Evolutionary conservation across 2,888 invertebrate genomes (phyloP).

Genomic region (Corythucha ciliata): DNA sequence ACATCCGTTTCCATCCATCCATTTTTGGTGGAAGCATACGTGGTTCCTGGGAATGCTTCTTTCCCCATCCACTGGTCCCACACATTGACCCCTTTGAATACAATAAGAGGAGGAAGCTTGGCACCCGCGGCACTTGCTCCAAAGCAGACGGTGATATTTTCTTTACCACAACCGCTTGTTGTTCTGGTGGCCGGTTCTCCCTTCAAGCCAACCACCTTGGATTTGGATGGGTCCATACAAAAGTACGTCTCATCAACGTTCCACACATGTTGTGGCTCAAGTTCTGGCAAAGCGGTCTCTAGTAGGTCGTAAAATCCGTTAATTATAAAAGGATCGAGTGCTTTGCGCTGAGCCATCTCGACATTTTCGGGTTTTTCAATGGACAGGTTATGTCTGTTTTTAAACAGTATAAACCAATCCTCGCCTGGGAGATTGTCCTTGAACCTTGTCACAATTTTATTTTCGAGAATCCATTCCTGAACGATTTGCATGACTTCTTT

Average conservation of each 20-base stretch:
- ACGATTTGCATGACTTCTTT: constrained; percentile 38
- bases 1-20: constrained; percentile 39
- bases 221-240: not conserved
- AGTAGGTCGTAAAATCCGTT: constrained; percentile 34
- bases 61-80: constrained; percentile 40
- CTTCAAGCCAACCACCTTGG: not conserved
- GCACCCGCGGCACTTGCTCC: not conserved
- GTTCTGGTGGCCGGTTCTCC: constrained; percentile 11
- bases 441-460: constrained; percentile 36
- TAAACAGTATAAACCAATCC: constrained; percentile 38
- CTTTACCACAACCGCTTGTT: constrained; percentile 11
- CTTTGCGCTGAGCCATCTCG: constrained; percentile 38
- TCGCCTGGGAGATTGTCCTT: constrained; percentile 37
- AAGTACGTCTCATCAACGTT: constrained; percentile 10
- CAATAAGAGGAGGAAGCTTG: constrained; percentile 36
- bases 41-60: constrained; percentile 35
- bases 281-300: not conserved
- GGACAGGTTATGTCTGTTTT: constrained; percentile 37
- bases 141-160: constrained; percentile 8
- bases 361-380: constrained; percentile 40
- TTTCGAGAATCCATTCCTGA: constrained; percentile 35
- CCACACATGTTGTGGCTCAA: not conserved
- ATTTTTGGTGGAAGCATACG: constrained; percentile 37
- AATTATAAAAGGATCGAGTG: constrained; percentile 34
- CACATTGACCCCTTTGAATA: constrained; percentile 39